Base-by-base conservation (phyloP, 1,140 invertebrate species). In the Heliconius himera region DNA sequence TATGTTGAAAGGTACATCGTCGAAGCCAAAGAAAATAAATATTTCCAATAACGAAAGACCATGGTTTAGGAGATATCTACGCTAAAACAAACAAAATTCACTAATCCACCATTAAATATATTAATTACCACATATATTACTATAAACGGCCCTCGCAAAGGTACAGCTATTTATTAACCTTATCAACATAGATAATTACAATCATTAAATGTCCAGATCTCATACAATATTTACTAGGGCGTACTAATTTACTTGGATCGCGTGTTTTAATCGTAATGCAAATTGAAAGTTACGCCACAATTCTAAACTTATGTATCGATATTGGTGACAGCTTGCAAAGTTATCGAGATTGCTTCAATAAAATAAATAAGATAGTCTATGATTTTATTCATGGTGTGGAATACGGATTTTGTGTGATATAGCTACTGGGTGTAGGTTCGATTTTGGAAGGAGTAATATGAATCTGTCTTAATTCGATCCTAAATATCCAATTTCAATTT, bases 241-340 rank as follows among this genome's bases (percentile, higher is more conserved):
- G 16, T 29, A 66, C 22, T 26, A 66, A 66, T 66, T 66, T 66
- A 66, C 60, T 66, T 16, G 60, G 22, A 29, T 66, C 60, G 60
- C 22, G 60, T 66, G 26, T 66, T 66, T 66, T 29, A 66, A 66
- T 29, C 60, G 60, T 66, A 66, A 66, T 66, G 60, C 60, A 66
- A 29, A 66, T 66, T 66, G 60, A 66, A 66, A 66, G 26, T 66
- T 66, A 66, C 26, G 60, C 60, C 26, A 66, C 56, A 29, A 29
- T 66, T 29, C n/a, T 60, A 4, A 60, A 60, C 0, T 22, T 60
- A 11, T 60, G 54, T 60, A 60, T 66, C 60, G 22, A 29, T 29
- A 29, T 66, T 66, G 60, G 60, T 66, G 60, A 66, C 60, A 66
- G 60, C 22, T 29, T 66, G 60, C 60, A 66, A 66, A 66, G 60